These are phyloP conservation scores for Dufourea novaeangliae DNA, from an alignment of 1,140 invertebrate species.

Conservation along the genomic window DNA sequence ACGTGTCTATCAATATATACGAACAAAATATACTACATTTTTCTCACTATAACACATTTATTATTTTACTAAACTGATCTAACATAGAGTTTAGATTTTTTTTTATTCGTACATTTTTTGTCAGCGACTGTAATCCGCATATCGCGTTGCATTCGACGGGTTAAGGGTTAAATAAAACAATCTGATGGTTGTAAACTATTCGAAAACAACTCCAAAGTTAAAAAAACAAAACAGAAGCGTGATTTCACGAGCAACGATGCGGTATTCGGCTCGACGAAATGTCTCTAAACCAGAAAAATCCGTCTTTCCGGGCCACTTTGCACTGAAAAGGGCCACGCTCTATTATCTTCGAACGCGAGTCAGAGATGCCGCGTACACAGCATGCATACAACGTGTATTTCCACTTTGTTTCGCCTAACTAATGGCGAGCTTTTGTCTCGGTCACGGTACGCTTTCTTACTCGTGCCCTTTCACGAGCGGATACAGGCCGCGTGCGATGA, in stretches of 20 bases:
- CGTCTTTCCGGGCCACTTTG: conserved; percentile 42
- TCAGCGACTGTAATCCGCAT: no score
- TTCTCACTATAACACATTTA: no score
- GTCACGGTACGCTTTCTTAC: not conserved
- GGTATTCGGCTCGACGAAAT: not conserved
- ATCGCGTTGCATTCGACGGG: no score
- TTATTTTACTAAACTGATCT: no score
- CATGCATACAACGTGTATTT: conserved; percentile 24
- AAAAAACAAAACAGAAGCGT: not conserved
- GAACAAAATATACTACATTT: no score
- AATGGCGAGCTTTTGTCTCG: conserved; percentile 23
- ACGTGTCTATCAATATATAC: no score
- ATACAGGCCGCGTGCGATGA: conserved; percentile 14
- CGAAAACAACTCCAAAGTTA: no score
- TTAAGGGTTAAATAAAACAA: no score
- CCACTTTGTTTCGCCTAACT: conserved; percentile 38
- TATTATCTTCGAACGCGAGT: conserved; percentile 31
- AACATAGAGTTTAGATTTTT: no score
- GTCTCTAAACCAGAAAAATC: conserved; percentile 26
- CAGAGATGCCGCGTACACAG: conserved; percentile 9
- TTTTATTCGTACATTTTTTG: no score
- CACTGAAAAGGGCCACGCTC: conserved; percentile 8
- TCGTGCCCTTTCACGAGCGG: not conserved
- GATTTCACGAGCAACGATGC: not conserved
- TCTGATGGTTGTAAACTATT: no score